Base-by-base conservation (phyloP, 2,888 invertebrate genomes). In the Dioctria linearis region DNA sequence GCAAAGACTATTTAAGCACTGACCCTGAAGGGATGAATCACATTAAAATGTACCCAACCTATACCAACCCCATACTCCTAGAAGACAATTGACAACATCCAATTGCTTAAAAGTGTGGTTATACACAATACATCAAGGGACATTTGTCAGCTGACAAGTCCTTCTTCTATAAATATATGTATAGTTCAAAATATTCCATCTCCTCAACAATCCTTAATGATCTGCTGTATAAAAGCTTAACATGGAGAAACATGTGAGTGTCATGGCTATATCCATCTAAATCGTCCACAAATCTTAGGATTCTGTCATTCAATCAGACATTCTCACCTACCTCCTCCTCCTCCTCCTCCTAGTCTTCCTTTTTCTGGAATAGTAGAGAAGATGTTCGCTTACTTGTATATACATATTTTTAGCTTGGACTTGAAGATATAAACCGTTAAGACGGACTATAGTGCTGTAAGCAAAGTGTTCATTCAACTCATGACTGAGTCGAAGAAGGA, bases 121-220 rank as follows among this genome's bases (percentile, higher is more conserved):
- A 63, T 76, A 39, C 43, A 25, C 25, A 25, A 75, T 61, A 49
- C 54, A 54, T 63, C 63, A 63, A 76, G 76, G 76, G 76, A 76
- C 76, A 76, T 76, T 76, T 76, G 76, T 63, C 76, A 76, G 76
- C 76, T 76, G 76, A 76, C 76, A 76, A 76, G 76, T 63, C 63
- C 63, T 76, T 25, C 25, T 25, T 25, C 25, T 25, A 25, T 25
- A 25, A 25, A 25, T 25, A 25, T n/a, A n/a, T n/a, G n/a, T n/a
- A n/a, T 76, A 76, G 42, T 61, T 61, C 59, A 25, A 75, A 61
- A 46, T 42, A 51, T 39, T 46, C 46, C 61, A 37, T 39, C 39
- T 25, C 75, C 39, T 63, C 37, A 37, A 4, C 49, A 25, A 25
- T 63, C 76, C 63, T 61, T 63, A 63, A 63, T 76, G 63, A 76